A percentile compares a stretch with the other conserved stretches of the same genome.
phyloP scores from a whole-genome alignment of 2,797 vertebrate genomes.

The Kryptopterus vitreolus region DNA sequence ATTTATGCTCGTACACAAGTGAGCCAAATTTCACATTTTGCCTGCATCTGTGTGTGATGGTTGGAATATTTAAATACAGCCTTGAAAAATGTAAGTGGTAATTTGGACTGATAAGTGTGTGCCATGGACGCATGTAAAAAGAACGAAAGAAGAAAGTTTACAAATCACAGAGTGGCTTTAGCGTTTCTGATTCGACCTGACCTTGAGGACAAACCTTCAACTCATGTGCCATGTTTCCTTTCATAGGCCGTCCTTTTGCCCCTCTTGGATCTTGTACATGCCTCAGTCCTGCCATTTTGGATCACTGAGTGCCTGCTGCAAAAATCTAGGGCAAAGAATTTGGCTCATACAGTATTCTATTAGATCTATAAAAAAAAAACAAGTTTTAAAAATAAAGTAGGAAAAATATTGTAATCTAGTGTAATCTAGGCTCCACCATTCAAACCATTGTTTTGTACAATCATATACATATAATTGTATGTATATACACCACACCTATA shows the following conservation, averaged over 20 bases:
- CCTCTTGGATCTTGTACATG: slow-evolving; percentile 30
- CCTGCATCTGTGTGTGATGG: neutral
- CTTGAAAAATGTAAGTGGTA: neutral
- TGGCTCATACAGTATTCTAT: neutral
- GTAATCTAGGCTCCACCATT: neutral
- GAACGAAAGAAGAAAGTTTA: neutral
- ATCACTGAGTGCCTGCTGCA: slow-evolving; percentile 19
- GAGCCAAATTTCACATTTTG: neutral
- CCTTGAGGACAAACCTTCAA: neutral
- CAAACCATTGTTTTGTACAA: neutral
- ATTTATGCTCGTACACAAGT: too few species aligned
- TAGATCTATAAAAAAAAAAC: neutral
- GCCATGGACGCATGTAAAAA: neutral
- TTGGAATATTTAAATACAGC: neutral
- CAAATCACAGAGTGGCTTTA: neutral
- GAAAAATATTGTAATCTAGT: neutral
- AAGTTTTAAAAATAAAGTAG: neutral
- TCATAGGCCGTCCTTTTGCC: slow-evolving; percentile 29
- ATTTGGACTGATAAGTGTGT: neutral
- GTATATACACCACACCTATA: too few species aligned
- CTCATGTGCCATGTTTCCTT: neutral
- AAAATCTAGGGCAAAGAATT: slow-evolving; percentile 10
- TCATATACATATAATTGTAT: neutral
- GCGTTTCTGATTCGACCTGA: neutral
- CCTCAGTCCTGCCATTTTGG: slow-evolving; percentile 17